Evolutionary conservation across 2,797 vertebrate species (phyloP).

Genomic region (Myotis planiceps): DNA sequence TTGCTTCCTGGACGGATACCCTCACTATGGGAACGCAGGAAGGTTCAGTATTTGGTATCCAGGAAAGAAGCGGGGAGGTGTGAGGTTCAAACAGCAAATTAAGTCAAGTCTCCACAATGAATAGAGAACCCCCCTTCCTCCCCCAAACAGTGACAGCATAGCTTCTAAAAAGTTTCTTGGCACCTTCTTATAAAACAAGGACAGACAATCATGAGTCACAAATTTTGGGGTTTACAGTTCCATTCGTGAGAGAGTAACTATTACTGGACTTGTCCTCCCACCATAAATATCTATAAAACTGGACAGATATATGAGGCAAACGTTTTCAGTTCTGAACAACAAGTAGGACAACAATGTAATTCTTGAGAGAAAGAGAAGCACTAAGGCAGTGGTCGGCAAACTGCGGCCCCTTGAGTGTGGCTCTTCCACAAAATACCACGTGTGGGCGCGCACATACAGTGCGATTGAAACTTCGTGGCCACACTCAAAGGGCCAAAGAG

Average conservation of each 20-base stretch:
- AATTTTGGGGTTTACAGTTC: neutral
- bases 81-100: neutral
- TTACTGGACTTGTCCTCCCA: neutral
- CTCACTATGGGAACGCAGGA: neutral
- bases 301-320: neutral
- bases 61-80: neutral
- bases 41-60: neutral
- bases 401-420: too few species aligned
- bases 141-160: neutral
- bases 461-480: too few species aligned
- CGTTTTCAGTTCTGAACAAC: neutral
- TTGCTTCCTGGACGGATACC: neutral
- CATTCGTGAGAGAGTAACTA: neutral
- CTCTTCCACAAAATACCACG: too few species aligned
- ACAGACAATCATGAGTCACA: neutral
- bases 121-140: neutral
- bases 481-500: too few species aligned
- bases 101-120: neutral
- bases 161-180: neutral
- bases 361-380: neutral
- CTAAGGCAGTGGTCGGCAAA: too few species aligned
- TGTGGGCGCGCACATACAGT: too few species aligned
- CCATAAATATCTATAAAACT: neutral
- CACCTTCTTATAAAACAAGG: neutral
- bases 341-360: neutral